Evolutionary conservation across 1,140 invertebrate genomes (phyloP), one percentile per base, ranked within the genome.

Genomic region (Trigoniulus corallinus): DNA sequence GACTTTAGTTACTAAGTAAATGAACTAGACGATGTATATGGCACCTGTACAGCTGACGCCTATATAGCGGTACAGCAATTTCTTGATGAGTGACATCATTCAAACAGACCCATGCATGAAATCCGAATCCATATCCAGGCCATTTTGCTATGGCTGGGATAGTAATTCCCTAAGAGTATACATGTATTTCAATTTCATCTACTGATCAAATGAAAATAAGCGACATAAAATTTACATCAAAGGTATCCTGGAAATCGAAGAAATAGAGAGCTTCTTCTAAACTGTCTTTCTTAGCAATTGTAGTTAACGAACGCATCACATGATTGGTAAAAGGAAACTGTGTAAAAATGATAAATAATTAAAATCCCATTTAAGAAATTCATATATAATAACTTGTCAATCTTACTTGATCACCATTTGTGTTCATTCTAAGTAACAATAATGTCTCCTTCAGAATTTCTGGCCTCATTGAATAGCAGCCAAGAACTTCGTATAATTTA

Each of bases 81-180:
- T 55, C 51, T 25, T 54, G 49, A 37, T 63, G 55, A 18, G 53
- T 51, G 29, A 58, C 27, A 26, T 62, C 58, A 56, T 74, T 71
- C 18, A 79, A 63, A 41, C 73, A 67, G 4, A 78, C 53, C 64
- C 77, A 75, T 24, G 71, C 64, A 56, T 77, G 75, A 54, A 78
- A 77, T 22, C 69, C 71, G 53, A 78, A 77, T 37, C 73, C 74
- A 60, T 73, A 76, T 1, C 71, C 68, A 10, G 65, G 71, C 73
- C 67, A 77, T 57, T 72, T 71, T 7, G 62, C 61, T 24, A 74
- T 68, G 41, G 67, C 66, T 2, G 71, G 64, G 24, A 78, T 64
- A 20, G 57, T 58, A 47, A 78, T 72, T 2, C 74, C 74, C 58
- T 60, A 51, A 27, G 57, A 52, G 50, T 20, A 22, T 20, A 44